A percentile compares a stretch with the other conserved stretches of the same genome.
phyloP scores from a whole-genome alignment of 2,113 vertebrate genomes.

The Oreochromis tanganicae region DNA sequence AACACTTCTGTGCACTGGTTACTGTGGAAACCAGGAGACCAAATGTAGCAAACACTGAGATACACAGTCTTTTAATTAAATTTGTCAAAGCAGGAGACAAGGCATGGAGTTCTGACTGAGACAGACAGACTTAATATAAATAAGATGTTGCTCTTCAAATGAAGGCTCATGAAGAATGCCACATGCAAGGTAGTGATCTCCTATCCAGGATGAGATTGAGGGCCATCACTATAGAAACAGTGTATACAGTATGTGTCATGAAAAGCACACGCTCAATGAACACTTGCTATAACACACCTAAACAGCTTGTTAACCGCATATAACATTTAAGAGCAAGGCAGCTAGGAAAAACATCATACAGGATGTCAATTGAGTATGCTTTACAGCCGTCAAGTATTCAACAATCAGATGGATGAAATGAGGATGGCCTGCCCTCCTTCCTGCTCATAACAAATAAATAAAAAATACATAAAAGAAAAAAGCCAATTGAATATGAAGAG shows the following conservation, averaged over 20 bases:
- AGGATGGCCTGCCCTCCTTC: not conserved
- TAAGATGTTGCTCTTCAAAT: not conserved
- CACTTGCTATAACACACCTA: not conserved
- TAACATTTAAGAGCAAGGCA: not conserved
- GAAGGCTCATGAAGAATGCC: not conserved
- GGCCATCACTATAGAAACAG: too few relatives aligned
- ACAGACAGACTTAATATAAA: not conserved
- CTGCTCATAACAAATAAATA: not conserved
- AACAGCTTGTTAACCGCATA: not conserved
- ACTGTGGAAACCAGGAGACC: slow-evolving; percentile 45
- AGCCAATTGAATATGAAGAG: not conserved
- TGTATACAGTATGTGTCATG: not conserved
- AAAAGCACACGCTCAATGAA: not conserved
- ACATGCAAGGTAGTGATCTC: not conserved
- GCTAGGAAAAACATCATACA: not conserved
- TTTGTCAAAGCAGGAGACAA: not conserved
- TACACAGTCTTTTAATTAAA: slow-evolving; percentile 9
- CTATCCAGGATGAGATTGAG: not conserved
- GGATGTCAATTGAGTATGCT: not conserved
- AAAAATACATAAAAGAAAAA: not conserved
- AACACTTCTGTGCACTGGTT: slow-evolving; percentile 6
- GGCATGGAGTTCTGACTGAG: not conserved
- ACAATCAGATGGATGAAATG: slow-evolving; percentile 20
- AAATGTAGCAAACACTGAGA: not conserved
- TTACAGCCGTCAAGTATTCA: not conserved